Conservation (phyloP, 2,888 invertebrate species). For the Halictus ligatus region DNA sequence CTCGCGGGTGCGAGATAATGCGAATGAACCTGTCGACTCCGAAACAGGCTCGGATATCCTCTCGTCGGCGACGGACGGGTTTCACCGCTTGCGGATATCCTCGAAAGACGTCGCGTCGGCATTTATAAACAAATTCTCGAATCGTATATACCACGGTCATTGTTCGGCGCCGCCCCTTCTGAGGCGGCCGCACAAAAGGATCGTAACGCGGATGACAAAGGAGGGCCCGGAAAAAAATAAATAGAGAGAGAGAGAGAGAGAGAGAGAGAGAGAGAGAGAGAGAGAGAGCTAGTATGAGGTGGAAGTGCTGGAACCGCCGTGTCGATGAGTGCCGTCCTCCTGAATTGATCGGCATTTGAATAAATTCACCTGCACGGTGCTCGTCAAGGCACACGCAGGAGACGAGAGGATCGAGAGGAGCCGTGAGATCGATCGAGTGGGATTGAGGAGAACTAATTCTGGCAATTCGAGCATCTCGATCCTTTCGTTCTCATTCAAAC, state of each 20-base stretch:
- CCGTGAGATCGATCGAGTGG: constrained; percentile 32
- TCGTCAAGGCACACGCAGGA: constrained; percentile 43
- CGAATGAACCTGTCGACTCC: constrained; percentile 63
- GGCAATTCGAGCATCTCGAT: constrained; percentile 16
- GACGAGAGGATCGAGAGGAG: constrained; percentile 34
- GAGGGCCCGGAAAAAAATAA: constrained; percentile 40
- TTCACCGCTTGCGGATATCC: constrained; percentile 57
- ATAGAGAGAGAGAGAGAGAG: background rate
- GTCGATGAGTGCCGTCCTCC: constrained; percentile 75
- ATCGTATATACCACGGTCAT: constrained; percentile 81
- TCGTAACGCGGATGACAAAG: constrained; percentile 65
- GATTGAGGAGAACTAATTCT: constrained; percentile 15
- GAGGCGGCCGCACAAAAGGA: constrained; percentile 61
- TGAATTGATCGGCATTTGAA: constrained; percentile 80
- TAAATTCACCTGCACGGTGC: constrained; percentile 80
- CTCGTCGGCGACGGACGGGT: constrained; percentile 46
- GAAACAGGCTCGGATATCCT: constrained; percentile 40
- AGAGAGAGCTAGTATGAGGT: constrained; percentile 24
- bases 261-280: background rate
- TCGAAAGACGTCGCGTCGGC: constrained; percentile 64
- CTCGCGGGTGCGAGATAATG: constrained; percentile 36
- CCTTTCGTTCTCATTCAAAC: background rate
- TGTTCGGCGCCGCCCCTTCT: constrained; percentile 69
- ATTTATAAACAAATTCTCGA: constrained; percentile 82
- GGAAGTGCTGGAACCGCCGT: constrained; percentile 67